phyloP scores from a whole-genome alignment of 2,797 vertebrate species.

The Enteromius unitaeniatus region DNA sequence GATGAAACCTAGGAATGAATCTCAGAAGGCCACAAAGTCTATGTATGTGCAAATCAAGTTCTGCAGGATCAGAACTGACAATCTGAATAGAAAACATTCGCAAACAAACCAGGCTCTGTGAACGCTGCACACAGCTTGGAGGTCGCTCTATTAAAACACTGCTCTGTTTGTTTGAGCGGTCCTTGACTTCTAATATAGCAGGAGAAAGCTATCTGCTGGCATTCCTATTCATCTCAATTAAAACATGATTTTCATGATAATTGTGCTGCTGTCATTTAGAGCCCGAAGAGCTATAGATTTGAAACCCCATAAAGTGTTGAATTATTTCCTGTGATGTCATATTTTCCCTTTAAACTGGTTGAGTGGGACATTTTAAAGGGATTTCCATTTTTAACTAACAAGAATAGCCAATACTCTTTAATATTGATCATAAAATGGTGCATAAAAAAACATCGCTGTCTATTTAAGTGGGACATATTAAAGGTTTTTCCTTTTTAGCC shows the following conservation, averaged over 20 bases:
- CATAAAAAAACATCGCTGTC: too few relatives aligned
- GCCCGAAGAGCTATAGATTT: background rate
- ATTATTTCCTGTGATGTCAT: background rate
- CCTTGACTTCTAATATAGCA: background rate
- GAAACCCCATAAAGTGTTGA: background rate
- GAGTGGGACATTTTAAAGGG: background rate
- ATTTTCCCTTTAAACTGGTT: background rate
- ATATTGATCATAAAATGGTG: background rate
- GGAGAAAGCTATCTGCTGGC: background rate
- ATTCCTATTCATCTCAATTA: background rate
- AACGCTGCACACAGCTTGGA: background rate
- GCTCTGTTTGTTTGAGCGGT: background rate
- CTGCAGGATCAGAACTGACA: slow-evolving; percentile 7
- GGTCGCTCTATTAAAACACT: background rate
- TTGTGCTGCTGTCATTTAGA: background rate
- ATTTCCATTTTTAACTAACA: background rate
- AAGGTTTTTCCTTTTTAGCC: background rate
- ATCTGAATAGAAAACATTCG: background rate
- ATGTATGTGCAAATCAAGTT: slow-evolving; percentile 18
- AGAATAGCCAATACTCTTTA: background rate
- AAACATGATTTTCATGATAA: slow-evolving; percentile 1
- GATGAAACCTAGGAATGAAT: slow-evolving; percentile 23
- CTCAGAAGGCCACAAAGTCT: slow-evolving; percentile 14
- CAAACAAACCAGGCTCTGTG: slow-evolving; percentile 34
- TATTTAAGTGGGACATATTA: background rate